These are phyloP conservation scores for Taphrorychus bicolor DNA, from an alignment of 2,888 invertebrate species.

Conservation along the genomic window DNA sequence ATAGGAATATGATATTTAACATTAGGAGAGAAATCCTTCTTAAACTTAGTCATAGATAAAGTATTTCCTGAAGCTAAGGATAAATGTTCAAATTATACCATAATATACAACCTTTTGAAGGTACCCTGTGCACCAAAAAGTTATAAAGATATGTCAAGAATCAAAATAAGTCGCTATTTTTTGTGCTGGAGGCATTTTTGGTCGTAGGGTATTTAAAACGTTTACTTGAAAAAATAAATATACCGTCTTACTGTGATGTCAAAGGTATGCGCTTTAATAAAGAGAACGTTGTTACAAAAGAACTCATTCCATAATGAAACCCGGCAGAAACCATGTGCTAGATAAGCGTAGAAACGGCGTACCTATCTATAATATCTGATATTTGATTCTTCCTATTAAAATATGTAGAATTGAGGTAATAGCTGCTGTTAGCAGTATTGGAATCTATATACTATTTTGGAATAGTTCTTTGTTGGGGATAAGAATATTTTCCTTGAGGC, in stretches of 20 bases:
- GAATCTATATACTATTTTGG: slow-evolving; percentile 23
- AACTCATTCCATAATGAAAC: slow-evolving; percentile 31
- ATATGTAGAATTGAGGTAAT: neutral
- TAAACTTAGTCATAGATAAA: neutral
- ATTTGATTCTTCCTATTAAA: slow-evolving; percentile 7
- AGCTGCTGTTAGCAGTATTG: neutral
- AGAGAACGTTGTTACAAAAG: slow-evolving; percentile 25
- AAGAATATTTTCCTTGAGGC: slow-evolving; percentile 21
- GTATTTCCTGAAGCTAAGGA: neutral
- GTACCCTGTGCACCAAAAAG: slow-evolving; percentile 19
- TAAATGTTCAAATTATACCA: neutral
- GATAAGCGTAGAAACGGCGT: slow-evolving; percentile 1
- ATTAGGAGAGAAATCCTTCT: neutral
- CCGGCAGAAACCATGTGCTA: slow-evolving; percentile 29
- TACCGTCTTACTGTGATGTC: slow-evolving; percentile 59
- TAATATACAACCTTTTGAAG: neutral
- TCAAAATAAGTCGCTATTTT: neutral
- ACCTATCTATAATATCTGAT: neutral
- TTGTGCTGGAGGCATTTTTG: neutral
- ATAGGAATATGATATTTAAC: slow-evolving; percentile 2
- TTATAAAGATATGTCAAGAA: neutral
- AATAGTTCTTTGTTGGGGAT: slow-evolving; percentile 26
- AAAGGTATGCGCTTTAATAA: slow-evolving; percentile 44
- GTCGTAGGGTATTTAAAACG: neutral
- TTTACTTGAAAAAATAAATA: slow-evolving; percentile 13